Evolutionary conservation across 2,113 vertebrate species (phyloP).

Genomic region (Corythornis cristatus): DNA sequence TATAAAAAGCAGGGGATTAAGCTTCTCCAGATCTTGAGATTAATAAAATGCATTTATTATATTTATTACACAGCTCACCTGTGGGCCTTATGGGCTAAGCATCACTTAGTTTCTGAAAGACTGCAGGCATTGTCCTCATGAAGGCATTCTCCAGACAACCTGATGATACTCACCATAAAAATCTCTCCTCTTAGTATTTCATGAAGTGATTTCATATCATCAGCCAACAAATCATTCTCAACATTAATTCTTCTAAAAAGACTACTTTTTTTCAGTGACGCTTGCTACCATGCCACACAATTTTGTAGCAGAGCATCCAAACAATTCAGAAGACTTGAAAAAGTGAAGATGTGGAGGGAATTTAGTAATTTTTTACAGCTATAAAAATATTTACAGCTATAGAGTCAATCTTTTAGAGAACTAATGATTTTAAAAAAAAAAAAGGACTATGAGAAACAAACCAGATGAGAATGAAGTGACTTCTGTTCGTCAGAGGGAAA

Average conservation of each 20-base stretch:
- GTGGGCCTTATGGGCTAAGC: background rate
- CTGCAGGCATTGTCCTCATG: background rate
- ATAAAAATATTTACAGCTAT: background rate
- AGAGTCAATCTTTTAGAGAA: background rate
- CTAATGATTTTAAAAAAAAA: background rate
- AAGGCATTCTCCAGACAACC: background rate
- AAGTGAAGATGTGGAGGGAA: background rate
- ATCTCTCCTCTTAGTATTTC: background rate
- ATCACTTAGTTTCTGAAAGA: background rate
- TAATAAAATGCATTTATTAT: background rate
- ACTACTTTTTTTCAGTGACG: background rate
- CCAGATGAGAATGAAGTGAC: background rate
- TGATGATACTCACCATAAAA: background rate
- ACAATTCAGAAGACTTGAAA: background rate
- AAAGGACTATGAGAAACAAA: background rate
- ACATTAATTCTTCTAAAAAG: background rate
- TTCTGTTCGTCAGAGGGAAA: background rate
- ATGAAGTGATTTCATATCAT: background rate
- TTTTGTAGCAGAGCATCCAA: background rate
- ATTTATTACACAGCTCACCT: background rate
- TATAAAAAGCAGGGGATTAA: background rate
- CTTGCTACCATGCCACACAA: background rate
- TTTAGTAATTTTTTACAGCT: background rate
- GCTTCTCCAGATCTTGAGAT: background rate
- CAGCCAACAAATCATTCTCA: background rate